These are phyloP conservation scores for Nannospalax galili DNA, from an alignment of 2,113 vertebrate species.

Conservation along the genomic window DNA sequence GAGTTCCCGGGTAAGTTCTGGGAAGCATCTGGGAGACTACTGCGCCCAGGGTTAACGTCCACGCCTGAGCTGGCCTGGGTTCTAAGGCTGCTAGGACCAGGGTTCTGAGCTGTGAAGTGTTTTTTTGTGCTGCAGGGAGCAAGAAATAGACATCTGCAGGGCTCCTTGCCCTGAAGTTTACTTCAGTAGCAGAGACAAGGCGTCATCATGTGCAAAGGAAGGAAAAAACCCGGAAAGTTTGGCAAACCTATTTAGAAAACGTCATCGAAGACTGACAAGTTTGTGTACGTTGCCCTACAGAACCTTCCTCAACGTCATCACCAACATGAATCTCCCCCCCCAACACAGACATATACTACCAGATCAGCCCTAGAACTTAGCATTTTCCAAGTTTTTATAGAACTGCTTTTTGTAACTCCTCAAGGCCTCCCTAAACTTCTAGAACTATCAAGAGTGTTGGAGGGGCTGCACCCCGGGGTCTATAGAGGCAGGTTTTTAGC, in stretches of 20 bases:
- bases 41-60: neutral
- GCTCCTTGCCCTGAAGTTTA: neutral
- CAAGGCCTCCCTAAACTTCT: neutral
- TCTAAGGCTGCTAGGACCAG: neutral
- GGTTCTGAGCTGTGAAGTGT: neutral
- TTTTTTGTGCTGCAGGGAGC: neutral
- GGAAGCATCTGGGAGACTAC: neutral
- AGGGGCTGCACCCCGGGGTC: neutral
- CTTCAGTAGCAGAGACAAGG: neutral
- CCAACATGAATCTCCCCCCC: neutral
- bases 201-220: neutral
- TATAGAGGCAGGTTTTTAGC: neutral
- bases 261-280: neutral
- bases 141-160: neutral
- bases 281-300: neutral
- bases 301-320: neutral
- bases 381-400: neutral
- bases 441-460: neutral
- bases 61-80: neutral
- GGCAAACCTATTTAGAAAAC: slow-evolving; percentile 30
- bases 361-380: neutral
- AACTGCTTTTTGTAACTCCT: neutral
- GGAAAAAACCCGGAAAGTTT: neutral
- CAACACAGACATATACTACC: neutral
- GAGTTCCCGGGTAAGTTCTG: neutral